A percentile compares a stretch with the other conserved stretches of the same genome.
These are phyloP conservation scores for Hoplias malabaricus DNA, from an alignment of 2,113 vertebrate species.

Conservation along the genomic window DNA sequence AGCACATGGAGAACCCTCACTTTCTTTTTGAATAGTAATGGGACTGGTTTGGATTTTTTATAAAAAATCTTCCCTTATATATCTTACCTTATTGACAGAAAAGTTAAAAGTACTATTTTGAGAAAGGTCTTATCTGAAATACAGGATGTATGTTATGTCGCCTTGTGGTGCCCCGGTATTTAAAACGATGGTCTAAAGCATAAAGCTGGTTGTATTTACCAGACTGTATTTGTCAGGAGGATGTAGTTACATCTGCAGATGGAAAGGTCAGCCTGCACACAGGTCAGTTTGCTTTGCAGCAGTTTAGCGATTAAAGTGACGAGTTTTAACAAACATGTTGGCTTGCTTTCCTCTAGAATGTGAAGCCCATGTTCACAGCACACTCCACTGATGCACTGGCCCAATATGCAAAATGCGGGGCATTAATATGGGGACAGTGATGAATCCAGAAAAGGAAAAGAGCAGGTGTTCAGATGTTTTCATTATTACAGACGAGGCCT, in stretches of 20 bases:
- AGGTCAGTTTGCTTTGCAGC: not conserved
- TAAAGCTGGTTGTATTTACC: not conserved
- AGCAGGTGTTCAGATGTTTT: not conserved
- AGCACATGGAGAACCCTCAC: no score
- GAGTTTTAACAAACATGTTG: not conserved
- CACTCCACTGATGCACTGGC: not conserved
- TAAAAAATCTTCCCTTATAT: no score
- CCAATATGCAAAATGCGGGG: not conserved
- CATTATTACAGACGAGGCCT: not conserved
- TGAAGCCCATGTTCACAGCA: not conserved
- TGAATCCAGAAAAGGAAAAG: not conserved
- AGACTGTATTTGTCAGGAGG: not conserved
- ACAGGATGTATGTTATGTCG: not conserved
- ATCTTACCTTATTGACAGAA: no score
- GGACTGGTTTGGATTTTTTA: no score
- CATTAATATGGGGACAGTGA: not conserved
- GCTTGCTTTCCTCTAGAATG: not conserved
- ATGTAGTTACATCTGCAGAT: slow-evolving; percentile 5
- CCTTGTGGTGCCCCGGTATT: not conserved
- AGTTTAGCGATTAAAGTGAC: not conserved
- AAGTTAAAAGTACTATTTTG: no score
- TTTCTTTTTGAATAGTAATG: no score
- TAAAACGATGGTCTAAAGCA: not conserved
- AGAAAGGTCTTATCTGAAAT: not conserved
- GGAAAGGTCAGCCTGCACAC: slow-evolving; percentile 3